A percentile compares a stretch with the other conserved stretches of the same genome.
Conservation (phyloP, 2,888 invertebrate genomes). For the Callyntrura guangdongensis region DNA sequence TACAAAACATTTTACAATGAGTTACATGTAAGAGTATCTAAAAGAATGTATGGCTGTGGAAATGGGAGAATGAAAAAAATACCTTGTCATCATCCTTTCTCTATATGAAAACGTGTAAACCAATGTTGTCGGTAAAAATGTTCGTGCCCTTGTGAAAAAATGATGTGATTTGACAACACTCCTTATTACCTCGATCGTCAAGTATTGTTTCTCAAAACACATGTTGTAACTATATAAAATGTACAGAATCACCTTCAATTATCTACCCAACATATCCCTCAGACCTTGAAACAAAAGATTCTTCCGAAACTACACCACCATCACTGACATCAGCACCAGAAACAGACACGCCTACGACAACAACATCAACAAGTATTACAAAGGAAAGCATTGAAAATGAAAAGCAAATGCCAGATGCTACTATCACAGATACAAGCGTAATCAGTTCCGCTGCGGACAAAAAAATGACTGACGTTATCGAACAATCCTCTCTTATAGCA, state of each 20-base stretch:
- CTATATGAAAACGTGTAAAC: background rate
- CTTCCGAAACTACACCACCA: slow-evolving; percentile 53
- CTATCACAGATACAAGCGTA: background rate
- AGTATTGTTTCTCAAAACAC: slow-evolving; percentile 40
- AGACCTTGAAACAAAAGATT: slow-evolving; percentile 73
- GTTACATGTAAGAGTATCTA: background rate
- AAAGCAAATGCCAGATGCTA: background rate
- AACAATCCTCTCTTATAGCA: background rate
- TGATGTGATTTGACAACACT: slow-evolving; percentile 36
- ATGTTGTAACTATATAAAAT: slow-evolving; percentile 43
- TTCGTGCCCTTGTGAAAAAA: slow-evolving; percentile 50
- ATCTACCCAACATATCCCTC: slow-evolving; percentile 75
- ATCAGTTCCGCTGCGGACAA: slow-evolving; percentile 7
- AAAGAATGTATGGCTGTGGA: slow-evolving; percentile 68
- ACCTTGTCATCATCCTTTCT: background rate
- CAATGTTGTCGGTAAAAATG: slow-evolving; percentile 15
- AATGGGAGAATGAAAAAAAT: slow-evolving; percentile 31
- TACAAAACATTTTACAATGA: background rate
- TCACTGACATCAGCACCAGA: slow-evolving; percentile 41
- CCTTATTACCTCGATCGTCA: slow-evolving; percentile 36
- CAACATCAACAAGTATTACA: background rate
- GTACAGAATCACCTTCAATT: slow-evolving; percentile 64
- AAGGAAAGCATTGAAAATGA: slow-evolving; percentile 44
- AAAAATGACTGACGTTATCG: slow-evolving; percentile 29
- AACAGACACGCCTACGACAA: slow-evolving; percentile 35